A percentile compares a stretch with the other conserved stretches of the same genome.
These are phyloP conservation scores for Antheraea pernyi DNA, from an alignment of 1,140 invertebrate species.

Conservation along the genomic window DNA sequence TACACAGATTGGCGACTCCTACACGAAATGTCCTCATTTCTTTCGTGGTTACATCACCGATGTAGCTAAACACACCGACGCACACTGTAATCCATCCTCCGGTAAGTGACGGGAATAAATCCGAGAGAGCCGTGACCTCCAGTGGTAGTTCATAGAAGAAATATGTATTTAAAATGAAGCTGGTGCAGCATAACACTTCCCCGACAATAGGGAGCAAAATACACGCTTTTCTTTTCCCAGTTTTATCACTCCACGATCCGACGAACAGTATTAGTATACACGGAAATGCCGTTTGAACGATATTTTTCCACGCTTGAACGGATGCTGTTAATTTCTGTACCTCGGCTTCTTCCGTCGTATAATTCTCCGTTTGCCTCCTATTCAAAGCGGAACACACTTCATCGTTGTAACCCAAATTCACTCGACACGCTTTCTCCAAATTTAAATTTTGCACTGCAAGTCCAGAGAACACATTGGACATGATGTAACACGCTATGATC, in stretches of 20 bases:
- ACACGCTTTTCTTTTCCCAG: slow-evolving; percentile 79
- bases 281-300: slow-evolving; percentile 69
- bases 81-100: slow-evolving; percentile 92
- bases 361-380: slow-evolving; percentile 71
- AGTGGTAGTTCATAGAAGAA: slow-evolving; percentile 75
- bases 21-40: slow-evolving; percentile 90
- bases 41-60: slow-evolving; percentile 91
- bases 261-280: slow-evolving; percentile 79
- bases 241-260: slow-evolving; percentile 81
- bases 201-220: slow-evolving; percentile 79
- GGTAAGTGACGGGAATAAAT: slow-evolving; percentile 86
- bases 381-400: slow-evolving; percentile 80
- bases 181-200: slow-evolving; percentile 68
- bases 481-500: slow-evolving; percentile 80
- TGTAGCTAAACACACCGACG: slow-evolving; percentile 93
- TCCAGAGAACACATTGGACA: slow-evolving; percentile 80
- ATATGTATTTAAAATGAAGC: slow-evolving; percentile 74
- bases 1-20: slow-evolving; percentile 89
- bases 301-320: slow-evolving; percentile 78
- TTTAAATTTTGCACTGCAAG: slow-evolving; percentile 81
- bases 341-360: slow-evolving; percentile 75
- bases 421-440: slow-evolving; percentile 82
- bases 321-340: slow-evolving; percentile 80
- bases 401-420: slow-evolving; percentile 79
- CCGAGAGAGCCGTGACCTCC: slow-evolving; percentile 56